Evolutionary conservation across 2,888 invertebrate genomes (phyloP).

Genomic region (Rhogogaster chlorosoma): DNA sequence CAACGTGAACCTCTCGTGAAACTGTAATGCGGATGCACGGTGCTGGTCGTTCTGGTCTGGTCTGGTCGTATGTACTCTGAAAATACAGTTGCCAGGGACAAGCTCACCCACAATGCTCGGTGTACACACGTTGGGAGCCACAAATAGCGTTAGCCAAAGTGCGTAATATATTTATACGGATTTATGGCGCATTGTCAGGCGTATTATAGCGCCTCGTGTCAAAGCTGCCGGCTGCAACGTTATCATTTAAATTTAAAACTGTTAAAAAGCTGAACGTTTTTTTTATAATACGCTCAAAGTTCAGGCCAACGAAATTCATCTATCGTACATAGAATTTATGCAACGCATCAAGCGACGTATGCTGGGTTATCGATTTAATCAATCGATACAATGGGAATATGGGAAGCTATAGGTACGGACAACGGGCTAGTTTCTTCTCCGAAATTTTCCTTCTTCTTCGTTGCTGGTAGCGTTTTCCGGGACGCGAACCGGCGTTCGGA

Average conservation of each 20-base stretch:
- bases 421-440: not conserved
- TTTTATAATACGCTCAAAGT: not conserved
- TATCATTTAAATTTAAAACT: conserved; percentile 23
- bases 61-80: conserved; percentile 31
- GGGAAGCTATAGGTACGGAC: not conserved
- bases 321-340: not conserved
- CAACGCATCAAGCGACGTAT: not conserved
- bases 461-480: conserved; percentile 1
- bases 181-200: conserved; percentile 41
- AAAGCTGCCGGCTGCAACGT: conserved; percentile 17
- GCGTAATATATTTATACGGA: conserved; percentile 43
- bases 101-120: conserved; percentile 45
- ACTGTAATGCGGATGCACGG: conserved; percentile 34
- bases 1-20: conserved; percentile 50
- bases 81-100: conserved; percentile 43
- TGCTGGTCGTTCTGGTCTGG: conserved; percentile 7
- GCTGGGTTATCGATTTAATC: not conserved
- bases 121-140: conserved; percentile 22
- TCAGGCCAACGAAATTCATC: not conserved
- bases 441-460: not conserved
- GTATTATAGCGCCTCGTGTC: conserved; percentile 19
- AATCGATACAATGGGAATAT: not conserved
- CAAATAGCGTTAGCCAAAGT: conserved; percentile 40
- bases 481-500: not conserved
- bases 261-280: conserved; percentile 3